Percentiles rank a stretch among this genome's conserved stretches.
Evolutionary conservation across 2,113 vertebrate species (phyloP).

Genomic region (Cyprinus carpio): DNA sequence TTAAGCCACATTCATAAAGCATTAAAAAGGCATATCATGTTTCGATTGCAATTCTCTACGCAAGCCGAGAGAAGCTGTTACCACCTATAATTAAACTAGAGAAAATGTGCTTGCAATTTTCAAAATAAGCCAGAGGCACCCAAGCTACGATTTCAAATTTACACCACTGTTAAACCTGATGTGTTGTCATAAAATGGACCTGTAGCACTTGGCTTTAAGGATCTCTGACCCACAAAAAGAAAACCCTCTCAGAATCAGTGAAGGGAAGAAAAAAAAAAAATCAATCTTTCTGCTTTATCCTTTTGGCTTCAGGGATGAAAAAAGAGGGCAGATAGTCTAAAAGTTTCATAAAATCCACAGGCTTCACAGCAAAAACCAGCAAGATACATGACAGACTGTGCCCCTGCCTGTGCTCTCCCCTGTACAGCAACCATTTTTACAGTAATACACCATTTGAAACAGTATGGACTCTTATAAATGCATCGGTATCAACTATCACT

Average conservation of each 20-base stretch:
- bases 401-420: too few relatives aligned
- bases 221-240: constrained; percentile 18
- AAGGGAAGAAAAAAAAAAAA: background rate
- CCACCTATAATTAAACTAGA: constrained; percentile 3
- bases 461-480: background rate
- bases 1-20: constrained; percentile 1
- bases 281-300: constrained; percentile 27
- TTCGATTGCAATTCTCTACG: background rate
- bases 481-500: background rate
- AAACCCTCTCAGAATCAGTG: background rate
- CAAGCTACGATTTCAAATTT: background rate
- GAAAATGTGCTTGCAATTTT: constrained; percentile 19
- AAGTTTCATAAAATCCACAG: constrained; percentile 16
- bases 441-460: background rate
- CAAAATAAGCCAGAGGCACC: background rate
- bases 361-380: constrained; percentile 1
- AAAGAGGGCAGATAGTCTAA: background rate
- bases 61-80: background rate
- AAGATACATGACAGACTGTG: background rate
- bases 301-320: background rate
- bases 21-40: constrained; percentile 4
- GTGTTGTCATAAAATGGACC: constrained; percentile 22
- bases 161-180: constrained; percentile 21
- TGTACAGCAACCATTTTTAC: background rate
- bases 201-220: background rate